Base-by-base conservation (phyloP, 2,113 vertebrate genomes). In the Cyphomyrus plagiostoma region DNA sequence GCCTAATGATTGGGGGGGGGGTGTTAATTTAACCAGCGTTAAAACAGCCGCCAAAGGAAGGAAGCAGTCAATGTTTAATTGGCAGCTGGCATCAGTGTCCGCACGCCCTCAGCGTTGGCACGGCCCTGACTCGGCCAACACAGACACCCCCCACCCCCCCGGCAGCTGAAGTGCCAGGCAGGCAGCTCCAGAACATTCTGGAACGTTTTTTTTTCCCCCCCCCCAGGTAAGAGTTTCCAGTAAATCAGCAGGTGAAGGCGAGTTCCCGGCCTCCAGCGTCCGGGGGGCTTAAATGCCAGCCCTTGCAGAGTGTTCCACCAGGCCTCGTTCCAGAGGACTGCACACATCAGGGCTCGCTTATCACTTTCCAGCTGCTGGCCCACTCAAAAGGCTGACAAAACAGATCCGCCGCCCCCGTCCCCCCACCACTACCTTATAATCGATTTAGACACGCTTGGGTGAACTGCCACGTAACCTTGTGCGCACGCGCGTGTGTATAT, bases 251-350 rank as follows among this genome's bases (percentile, higher is more conserved):
- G n/a, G 9, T 66, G 23, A 66, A 66, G 8, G 9, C 23, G 23
- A 66, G 58, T 3, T 26, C 62, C 62, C 1, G 62, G 23, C 23
- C 62, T 23, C n/a, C 7, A 11, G n/a, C n/a, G n/a, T 66, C 1
- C n/a, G 3, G 23, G 58, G 58, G 62, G n/a, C n/a, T 66, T 26
- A 66, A 11, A 66, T 3, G n/a, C 9, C n/a, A 66, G 9, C n/a
- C 62, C n/a, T n/a, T 82, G 1, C 19, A 4, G 77, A 39, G 15
- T 4, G 4, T 82, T 42, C 83, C 42, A 3, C 3, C 1, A 23
- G 83, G 17, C 35, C 49, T 39, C 56, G 86, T 88, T 53, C 86
- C 19, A 45, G 52, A 66, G 86, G 53, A 35, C 86, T 88, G 86
- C 39, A 88, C 53, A 88, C 10, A 19, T 23, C 35, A 45, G 9